Percentiles rank a stretch among this genome's conserved stretches.
These are phyloP conservation scores for Sylvicola fuscatus DNA, from an alignment of 2,888 invertebrate species.

Conservation along the genomic window DNA sequence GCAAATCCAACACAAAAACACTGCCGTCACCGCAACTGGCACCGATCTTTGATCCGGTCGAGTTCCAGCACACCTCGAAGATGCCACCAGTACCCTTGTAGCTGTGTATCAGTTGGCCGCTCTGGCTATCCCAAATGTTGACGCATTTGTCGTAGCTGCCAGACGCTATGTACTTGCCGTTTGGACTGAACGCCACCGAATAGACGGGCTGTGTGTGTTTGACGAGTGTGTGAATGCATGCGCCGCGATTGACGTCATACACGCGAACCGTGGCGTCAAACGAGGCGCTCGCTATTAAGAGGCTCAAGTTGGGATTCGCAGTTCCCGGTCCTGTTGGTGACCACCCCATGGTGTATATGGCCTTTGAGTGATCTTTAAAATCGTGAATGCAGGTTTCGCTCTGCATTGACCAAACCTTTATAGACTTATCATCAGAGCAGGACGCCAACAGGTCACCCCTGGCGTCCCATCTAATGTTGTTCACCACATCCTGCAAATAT, in stretches of 20 bases:
- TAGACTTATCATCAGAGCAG: conserved; percentile 91
- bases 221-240: conserved; percentile 15
- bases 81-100: conserved; percentile 92
- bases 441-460: conserved; percentile 82
- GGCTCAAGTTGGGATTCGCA: conserved; percentile 82
- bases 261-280: too few species aligned
- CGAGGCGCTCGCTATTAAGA: conserved; percentile 62
- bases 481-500: conserved; percentile 68
- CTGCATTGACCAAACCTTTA: conserved; percentile 94
- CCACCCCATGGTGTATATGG: conserved; percentile 96
- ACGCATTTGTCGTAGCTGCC: conserved; percentile 95
- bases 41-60: conserved; percentile 83
- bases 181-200: conserved; percentile 86
- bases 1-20: conserved; percentile 67
- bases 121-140: conserved; percentile 88
- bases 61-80: conserved; percentile 95
- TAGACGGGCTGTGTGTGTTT: conserved; percentile 90
- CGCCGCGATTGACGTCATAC: too few species aligned
- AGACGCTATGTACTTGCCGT: conserved; percentile 82
- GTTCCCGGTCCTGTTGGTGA: conserved; percentile 69
- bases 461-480: conserved; percentile 95
- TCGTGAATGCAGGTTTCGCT: conserved; percentile 78
- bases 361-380: conserved; percentile 84
- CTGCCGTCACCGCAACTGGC: conserved; percentile 92
- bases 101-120: conserved; percentile 76